These are phyloP conservation scores for Rhipidura dahli DNA, from an alignment of 2,113 vertebrate genomes.

Conservation along the genomic window DNA sequence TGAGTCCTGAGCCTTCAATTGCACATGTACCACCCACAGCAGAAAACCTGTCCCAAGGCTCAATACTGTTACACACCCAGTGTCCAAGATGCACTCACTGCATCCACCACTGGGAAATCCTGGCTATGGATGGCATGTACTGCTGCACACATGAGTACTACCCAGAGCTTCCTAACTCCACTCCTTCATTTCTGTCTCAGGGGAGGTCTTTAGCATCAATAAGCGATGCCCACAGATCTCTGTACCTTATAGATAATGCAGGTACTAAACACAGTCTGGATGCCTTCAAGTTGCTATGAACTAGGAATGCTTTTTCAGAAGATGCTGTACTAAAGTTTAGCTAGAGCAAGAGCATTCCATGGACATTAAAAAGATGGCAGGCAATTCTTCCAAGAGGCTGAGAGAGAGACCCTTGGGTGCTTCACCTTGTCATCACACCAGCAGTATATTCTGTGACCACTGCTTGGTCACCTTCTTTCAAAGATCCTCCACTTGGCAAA, in stretches of 20 bases:
- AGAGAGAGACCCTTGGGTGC: not conserved
- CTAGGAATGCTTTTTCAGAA: not conserved
- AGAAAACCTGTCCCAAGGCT: not conserved
- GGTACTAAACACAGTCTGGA: not conserved
- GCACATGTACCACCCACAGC: not conserved
- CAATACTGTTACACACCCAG: not conserved
- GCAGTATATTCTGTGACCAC: not conserved
- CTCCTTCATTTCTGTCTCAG: not conserved
- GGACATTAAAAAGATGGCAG: not conserved
- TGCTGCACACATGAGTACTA: not conserved
- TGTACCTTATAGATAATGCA: not conserved
- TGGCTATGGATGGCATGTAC: not conserved
- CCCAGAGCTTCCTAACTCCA: not conserved
- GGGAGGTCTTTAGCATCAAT: not conserved
- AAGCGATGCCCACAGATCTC: not conserved
- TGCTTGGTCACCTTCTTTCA: not conserved
- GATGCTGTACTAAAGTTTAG: not conserved
- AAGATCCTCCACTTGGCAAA: not conserved
- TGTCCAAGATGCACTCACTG: not conserved
- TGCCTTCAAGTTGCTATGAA: not conserved
- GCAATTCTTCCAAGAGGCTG: not conserved
- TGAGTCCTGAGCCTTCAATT: not conserved
- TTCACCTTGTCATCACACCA: not conserved
- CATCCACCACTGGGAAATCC: not conserved
- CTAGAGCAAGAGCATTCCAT: not conserved